Base-by-base conservation (phyloP, 1,140 invertebrate species). In the Amyelois transitella region DNA sequence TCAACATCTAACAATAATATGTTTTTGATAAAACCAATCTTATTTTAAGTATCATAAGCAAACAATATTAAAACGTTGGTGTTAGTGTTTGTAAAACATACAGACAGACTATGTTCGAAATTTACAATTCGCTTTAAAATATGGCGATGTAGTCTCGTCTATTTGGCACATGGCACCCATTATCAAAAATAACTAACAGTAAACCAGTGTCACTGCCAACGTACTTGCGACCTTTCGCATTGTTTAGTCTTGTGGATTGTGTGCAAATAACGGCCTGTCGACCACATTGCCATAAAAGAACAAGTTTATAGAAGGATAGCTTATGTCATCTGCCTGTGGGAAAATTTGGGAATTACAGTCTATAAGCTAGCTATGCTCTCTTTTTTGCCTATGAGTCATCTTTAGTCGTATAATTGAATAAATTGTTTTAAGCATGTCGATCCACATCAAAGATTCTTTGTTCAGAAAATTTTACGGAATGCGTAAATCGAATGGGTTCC, bases 181-280 rank as follows among this genome's bases (percentile, higher is more conserved):
- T 66, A 64, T 55, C 55, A 60, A 62, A 69, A 66, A 49, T 45
- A 32, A 24, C 21, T 63, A 70, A 74, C 63, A 63, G 65, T 68
- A 58, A 62, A 43, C 28, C 45, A 64, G 54, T 68, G 63, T 70
- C 64, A 69, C 60, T 68, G 61, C 59, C 63, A 66, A 62, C 51
- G 53, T 45, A 53, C 59, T 62, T 51, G 17, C 48, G 48, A 63
- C 65, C 56, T 58, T 61, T 51, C 22, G 20, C 12, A 19, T 48
- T 19, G 18, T 48, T 48, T 38, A 38, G 32, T 14, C 18, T 3
- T 8, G 18, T 19, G 45, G 18, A 48, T 48, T 48, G 45, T 48
- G 18, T 48, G 45, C 18, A 48, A 48, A 48, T 48, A 48, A 48
- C 45, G 45, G 45, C 45, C n/a, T 21, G 45, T 14, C 20, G 45